These are phyloP conservation scores for Parotia lawesii DNA, from an alignment of 2,113 vertebrate genomes.

Conservation along the genomic window DNA sequence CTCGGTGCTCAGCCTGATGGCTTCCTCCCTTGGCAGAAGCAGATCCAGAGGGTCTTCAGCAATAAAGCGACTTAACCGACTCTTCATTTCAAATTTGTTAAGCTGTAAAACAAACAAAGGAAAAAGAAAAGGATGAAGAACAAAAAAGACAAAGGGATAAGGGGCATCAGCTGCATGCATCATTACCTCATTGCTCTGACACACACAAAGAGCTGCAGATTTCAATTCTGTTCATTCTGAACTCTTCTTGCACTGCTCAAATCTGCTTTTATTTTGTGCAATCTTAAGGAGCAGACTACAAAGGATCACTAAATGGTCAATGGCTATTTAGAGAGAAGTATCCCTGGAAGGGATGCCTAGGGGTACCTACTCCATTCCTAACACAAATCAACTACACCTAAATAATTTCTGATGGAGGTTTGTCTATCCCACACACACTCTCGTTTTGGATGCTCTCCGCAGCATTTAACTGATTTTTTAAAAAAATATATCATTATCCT, in stretches of 20 bases:
- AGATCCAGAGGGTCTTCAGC: conserved; percentile 83
- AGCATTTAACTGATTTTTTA: background rate
- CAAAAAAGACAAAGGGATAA: background rate
- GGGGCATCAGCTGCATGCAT: background rate
- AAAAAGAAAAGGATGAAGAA: background rate
- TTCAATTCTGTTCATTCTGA: background rate
- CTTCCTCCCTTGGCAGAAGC: conserved; percentile 79
- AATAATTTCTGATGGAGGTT: background rate
- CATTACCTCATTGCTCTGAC: background rate
- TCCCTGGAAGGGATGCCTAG: background rate
- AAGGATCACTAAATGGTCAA: background rate
- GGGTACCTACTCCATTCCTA: background rate
- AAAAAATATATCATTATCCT: background rate
- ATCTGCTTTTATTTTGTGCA: background rate
- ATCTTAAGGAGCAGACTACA: background rate
- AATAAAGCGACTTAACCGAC: conserved; percentile 81
- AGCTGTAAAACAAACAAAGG: conserved; percentile 19
- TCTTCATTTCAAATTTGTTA: conserved; percentile 75
- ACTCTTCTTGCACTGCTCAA: background rate
- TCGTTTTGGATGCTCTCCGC: background rate
- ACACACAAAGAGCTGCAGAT: background rate
- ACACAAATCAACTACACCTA: background rate
- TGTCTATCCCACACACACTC: background rate
- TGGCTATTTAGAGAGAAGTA: background rate
- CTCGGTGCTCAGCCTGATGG: conserved; percentile 78